These are phyloP conservation scores for Ptilorrhoa leucosticta DNA, from an alignment of 2,113 vertebrate genomes.

Conservation along the genomic window DNA sequence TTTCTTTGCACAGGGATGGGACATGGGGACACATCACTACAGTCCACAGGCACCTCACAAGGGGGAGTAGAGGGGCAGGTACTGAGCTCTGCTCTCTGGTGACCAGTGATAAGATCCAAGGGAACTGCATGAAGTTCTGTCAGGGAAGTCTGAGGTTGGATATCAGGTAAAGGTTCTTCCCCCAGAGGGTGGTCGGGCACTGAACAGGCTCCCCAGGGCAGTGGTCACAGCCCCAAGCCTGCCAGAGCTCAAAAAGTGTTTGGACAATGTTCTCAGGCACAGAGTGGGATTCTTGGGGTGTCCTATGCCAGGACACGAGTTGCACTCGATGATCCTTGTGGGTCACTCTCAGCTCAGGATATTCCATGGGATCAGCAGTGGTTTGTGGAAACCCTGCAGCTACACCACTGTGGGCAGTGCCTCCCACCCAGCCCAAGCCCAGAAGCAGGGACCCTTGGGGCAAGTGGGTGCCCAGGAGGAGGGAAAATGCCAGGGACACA, in stretches of 20 bases:
- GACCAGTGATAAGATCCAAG: fast-evolving
- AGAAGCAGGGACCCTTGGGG: neutral
- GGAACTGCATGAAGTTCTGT: neutral
- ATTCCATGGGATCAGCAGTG: neutral
- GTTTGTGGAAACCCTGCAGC: neutral
- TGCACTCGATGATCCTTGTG: neutral
- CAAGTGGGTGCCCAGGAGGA: neutral
- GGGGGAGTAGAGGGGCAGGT: neutral
- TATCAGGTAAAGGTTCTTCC: neutral
- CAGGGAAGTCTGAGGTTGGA: neutral
- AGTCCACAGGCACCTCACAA: neutral
- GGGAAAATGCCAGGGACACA: neutral
- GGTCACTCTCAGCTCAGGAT: neutral
- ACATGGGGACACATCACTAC: neutral
- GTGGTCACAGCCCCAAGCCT: neutral
- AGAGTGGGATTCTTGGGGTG: neutral
- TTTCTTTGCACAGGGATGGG: neutral
- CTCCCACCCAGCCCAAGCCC: neutral
- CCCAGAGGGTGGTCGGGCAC: too few relatives aligned
- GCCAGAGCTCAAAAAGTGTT: neutral
- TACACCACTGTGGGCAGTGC: fast-evolving
- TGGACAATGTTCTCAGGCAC: neutral
- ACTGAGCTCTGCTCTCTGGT: neutral
- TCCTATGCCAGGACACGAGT: neutral
- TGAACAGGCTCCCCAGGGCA: neutral